Base-by-base conservation (phyloP, 2,888 invertebrate genomes). In the Acronicta psi region DNA sequence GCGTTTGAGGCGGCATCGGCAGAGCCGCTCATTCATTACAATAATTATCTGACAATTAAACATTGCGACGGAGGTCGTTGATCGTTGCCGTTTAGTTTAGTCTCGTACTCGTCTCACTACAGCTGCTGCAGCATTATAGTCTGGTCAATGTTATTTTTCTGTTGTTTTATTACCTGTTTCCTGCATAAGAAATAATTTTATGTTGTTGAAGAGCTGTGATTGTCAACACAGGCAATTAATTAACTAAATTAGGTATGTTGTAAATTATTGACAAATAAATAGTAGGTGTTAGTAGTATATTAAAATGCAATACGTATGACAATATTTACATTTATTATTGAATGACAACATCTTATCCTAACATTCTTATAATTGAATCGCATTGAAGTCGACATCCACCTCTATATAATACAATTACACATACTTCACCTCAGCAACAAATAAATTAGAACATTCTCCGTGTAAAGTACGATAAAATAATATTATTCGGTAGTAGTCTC, bases 21-120 rank as follows among this genome's bases (percentile, higher is more conserved):
- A 74, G 80, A 79, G 82, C 78, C 79, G 73, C 80, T 82, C 86
- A 89, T 91, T 90, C 88, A 89, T 90, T 89, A 85, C 83, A 84
- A 85, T 87, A 84, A 87, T 89, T 87, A 86, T 81, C 82, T 83
- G 76, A 85, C 85, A 89, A 88, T 89, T 88, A 86, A 79, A 84
- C 80, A 79, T 75, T 70, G 81, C 80, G 77, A 59, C 77, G 72
- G 83, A 89, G 90, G 89, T 91, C 89, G 80, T 88, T 89, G 90
- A 89, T 91, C 89, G 80, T 88, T 89, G 89, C 76, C 87, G 77
- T 79, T 80, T 75, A 61, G 73, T 69, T 77, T 62, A 61, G 29
- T 29, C 60, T 70, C n/a, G n/a, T 67, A 59, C 59, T 63, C n/a
- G 55, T 58, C 60, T 73, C 71, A 65, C 60, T 69, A 63, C 59